phyloP scores from a whole-genome alignment of 2,888 invertebrate genomes.

The Sesia bembeciformis region DNA sequence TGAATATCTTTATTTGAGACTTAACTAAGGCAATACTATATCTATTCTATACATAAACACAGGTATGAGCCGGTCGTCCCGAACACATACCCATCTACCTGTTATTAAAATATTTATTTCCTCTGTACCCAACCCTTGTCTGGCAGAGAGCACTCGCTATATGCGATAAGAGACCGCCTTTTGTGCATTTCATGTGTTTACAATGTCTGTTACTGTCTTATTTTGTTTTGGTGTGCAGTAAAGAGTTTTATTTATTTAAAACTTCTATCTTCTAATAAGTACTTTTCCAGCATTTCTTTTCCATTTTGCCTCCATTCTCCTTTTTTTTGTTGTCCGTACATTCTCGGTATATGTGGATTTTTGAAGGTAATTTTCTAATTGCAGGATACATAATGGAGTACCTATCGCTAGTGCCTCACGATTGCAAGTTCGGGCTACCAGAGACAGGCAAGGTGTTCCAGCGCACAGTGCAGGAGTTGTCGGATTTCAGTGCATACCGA shows the following conservation, averaged over 20 bases:
- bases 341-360: neutral
- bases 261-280: neutral
- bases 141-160: neutral
- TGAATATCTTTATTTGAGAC: no score
- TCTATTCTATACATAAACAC: no score
- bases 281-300: neutral
- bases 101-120: no score
- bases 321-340: neutral
- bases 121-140: neutral
- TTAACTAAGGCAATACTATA: no score
- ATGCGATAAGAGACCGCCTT: neutral
- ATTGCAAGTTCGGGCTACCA: constrained; percentile 83
- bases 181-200: no score
- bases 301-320: neutral
- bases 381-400: constrained; percentile 85
- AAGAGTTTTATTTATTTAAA: no score
- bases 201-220: no score
- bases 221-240: no score
- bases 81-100: no score
- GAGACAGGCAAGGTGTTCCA: constrained; percentile 85
- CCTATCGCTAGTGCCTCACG: constrained; percentile 83
- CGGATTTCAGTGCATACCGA: constrained; percentile 86
- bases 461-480: constrained; percentile 79
- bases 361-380: constrained; percentile 8
- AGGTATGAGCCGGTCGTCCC: no score